phyloP scores from a whole-genome alignment of 2,888 invertebrate species.

The Sericinus montela region DNA sequence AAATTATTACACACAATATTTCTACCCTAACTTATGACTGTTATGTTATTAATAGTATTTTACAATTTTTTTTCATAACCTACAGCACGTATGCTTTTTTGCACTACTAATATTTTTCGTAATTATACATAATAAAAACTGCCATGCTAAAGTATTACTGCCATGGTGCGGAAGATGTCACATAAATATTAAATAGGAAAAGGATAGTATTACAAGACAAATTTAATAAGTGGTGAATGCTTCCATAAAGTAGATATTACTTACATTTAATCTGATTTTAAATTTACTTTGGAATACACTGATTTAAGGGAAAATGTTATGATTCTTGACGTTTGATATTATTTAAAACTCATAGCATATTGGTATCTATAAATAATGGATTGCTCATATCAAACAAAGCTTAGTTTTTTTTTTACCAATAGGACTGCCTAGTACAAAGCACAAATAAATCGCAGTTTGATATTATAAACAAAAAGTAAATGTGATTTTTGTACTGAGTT shows the following conservation, averaged over 20 bases:
- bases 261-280: slow-evolving; percentile 1
- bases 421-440: slow-evolving; percentile 44
- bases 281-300: neutral
- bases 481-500: too few relatives aligned
- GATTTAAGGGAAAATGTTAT: neutral
- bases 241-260: slow-evolving; percentile 11
- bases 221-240: slow-evolving; percentile 1
- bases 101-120: slow-evolving; percentile 3
- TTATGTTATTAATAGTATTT: slow-evolving; percentile 7
- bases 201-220: neutral
- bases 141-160: slow-evolving; percentile 16
- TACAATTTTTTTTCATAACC: slow-evolving; percentile 2
- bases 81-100: neutral
- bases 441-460: slow-evolving; percentile 28
- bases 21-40: slow-evolving; percentile 2
- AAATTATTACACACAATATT: neutral
- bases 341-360: neutral
- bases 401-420: neutral
- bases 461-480: slow-evolving; percentile 8
- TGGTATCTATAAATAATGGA: neutral
- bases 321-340: neutral
- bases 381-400: neutral
- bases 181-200: too few relatives aligned
- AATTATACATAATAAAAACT: slow-evolving; percentile 2
- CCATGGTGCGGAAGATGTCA: neutral